Evolutionary conservation across 1,140 invertebrate genomes (phyloP), one percentile per base, ranked within the genome.

Genomic region (Neoseiulus cucumeris): DNA sequence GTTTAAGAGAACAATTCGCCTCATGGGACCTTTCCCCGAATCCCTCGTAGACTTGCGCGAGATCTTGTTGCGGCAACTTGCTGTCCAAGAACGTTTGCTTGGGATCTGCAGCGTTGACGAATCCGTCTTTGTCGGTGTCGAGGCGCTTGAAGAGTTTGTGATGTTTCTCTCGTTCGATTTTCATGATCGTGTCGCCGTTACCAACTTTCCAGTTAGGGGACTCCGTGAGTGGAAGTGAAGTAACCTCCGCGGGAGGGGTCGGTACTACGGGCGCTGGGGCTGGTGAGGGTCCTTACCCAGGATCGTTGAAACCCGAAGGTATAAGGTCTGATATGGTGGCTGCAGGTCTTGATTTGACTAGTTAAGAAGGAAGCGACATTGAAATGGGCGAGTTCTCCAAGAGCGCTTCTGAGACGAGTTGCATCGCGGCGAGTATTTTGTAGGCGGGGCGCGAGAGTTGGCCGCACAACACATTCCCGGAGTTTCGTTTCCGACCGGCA

Each of bases 11-110:
- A n/a, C n/a, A n/a, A n/a, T n/a, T n/a, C n/a, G n/a, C n/a, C n/a
- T n/a, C n/a, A n/a, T n/a, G n/a, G n/a, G n/a, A n/a, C n/a, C n/a
- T n/a, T n/a, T n/a, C n/a, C n/a, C n/a, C n/a, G n/a, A n/a, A n/a
- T n/a, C n/a, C n/a, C n/a, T n/a, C n/a, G n/a, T n/a, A 98, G 75
- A 98, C 95, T 75, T 91, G 87, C 44, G 93, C 94, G 18, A 98
- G 80, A 66, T 87, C 82, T 64, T 81, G 76, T 76, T 93, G 91
- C 64, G 87, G 84, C 69, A 98, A 82, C 68, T 91, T 91, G 72
- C 87, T 90, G 75, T 93, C 86, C 64, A 97, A 81, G 78, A 98
- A 92, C 64, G 91, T 84, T 74, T 91, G 86, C 76, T 92, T 91
- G 68, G 96, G 90, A 80, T 98, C 93, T 5, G 80, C 75, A 28